phyloP scores from a whole-genome alignment of 2,113 vertebrate genomes.

The Trematocara stigmaticum region DNA sequence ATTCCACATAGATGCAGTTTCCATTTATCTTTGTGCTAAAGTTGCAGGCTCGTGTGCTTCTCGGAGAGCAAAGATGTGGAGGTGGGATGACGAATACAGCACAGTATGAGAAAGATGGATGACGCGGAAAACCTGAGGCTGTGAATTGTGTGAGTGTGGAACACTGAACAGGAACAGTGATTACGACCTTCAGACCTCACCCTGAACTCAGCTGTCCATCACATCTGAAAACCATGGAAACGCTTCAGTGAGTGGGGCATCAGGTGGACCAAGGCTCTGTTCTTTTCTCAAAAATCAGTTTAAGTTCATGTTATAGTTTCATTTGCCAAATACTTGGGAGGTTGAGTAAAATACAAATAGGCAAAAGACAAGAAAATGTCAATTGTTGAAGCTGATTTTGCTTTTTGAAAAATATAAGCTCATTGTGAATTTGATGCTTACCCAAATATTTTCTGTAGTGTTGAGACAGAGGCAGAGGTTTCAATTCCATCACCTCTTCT shows the following conservation, averaged over 20 bases:
- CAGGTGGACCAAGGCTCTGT: neutral
- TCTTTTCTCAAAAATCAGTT: neutral
- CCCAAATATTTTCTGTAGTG: neutral
- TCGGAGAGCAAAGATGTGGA: neutral
- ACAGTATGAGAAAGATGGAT: slow-evolving; percentile 3
- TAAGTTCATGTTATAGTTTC: neutral
- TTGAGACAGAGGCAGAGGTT: neutral
- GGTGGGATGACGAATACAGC: neutral
- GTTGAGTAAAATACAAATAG: neutral
- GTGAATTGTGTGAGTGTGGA: slow-evolving; percentile 24
- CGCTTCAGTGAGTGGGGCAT: neutral
- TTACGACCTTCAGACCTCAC: slow-evolving; percentile 23
- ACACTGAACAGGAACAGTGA: neutral
- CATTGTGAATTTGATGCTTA: neutral
- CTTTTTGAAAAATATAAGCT: neutral
- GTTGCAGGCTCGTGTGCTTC: neutral
- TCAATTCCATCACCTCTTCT: neutral
- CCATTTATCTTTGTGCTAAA: neutral
- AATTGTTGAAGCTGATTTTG: neutral
- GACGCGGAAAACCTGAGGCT: slow-evolving; percentile 10
- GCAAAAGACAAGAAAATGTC: neutral
- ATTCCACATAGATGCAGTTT: neutral
- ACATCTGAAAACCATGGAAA: slow-evolving; percentile 16
- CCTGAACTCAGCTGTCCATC: slow-evolving; percentile 40
- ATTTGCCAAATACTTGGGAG: neutral